phyloP scores from a whole-genome alignment of 92 coral and sea anemone genomes.

The Epizoanthus illoricatus region DNA sequence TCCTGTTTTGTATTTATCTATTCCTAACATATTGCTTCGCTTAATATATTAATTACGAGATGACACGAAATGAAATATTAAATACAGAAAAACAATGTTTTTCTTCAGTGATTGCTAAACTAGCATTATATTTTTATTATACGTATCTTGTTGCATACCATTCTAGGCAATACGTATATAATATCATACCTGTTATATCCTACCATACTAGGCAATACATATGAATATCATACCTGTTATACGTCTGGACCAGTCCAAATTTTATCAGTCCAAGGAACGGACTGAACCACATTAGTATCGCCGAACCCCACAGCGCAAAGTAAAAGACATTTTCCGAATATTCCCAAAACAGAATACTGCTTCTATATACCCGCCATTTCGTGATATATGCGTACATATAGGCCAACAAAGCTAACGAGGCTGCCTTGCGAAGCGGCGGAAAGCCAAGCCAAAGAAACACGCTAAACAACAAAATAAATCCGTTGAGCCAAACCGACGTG shows the following conservation, averaged over 20 bases:
- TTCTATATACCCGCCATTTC: slow-evolving; percentile 63
- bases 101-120: too few species aligned
- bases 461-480: slow-evolving; percentile 35
- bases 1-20: too few species aligned
- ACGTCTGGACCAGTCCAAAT: slow-evolving; percentile 61
- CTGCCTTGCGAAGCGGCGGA: slow-evolving; percentile 54
- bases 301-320: slow-evolving; percentile 47
- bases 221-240: slow-evolving; percentile 46
- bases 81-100: too few species aligned
- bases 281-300: slow-evolving; percentile 51
- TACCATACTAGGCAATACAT: too few species aligned
- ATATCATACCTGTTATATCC: too few species aligned
- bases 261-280: slow-evolving; percentile 54
- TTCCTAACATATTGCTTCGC: too few species aligned
- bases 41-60: too few species aligned
- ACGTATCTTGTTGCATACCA: too few species aligned
- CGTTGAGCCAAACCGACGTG: slow-evolving; percentile 51
- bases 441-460: slow-evolving; percentile 58
- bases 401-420: slow-evolving; percentile 49
- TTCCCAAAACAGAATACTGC: slow-evolving; percentile 38
- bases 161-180: too few species aligned
- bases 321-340: slow-evolving; percentile 52
- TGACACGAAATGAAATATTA: too few species aligned
- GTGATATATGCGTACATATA: slow-evolving; percentile 60
- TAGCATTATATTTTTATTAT: too few species aligned